Percentiles rank a stretch among this genome's conserved stretches.
Conservation (phyloP, 1,140 invertebrate species). For the Phymorhynchus buccinoides region DNA sequence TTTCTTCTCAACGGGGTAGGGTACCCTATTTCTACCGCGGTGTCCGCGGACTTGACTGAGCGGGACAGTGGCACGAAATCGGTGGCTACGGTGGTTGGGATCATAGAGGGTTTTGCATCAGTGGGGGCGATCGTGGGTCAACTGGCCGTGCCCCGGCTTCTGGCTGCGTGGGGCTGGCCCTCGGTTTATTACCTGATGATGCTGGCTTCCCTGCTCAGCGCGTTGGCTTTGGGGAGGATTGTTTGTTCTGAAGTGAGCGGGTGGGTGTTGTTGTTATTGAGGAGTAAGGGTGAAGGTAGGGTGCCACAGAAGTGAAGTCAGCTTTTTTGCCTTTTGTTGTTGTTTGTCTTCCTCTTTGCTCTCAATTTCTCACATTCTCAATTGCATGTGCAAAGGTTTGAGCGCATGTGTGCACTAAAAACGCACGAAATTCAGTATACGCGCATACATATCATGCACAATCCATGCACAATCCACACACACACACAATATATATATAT, state of each 20-base stretch:
- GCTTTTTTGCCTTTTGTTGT: no score
- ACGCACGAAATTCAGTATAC: no score
- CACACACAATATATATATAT: no score
- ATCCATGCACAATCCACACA: no score
- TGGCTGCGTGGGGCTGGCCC: slow-evolving; percentile 72
- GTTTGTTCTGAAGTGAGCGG: slow-evolving; percentile 58
- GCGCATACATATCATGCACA: no score
- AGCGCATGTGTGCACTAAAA: no score
- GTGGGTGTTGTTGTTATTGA: no score
- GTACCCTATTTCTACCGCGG: slow-evolving; percentile 74
- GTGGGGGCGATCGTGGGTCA: slow-evolving; percentile 75
- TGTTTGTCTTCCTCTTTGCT: no score
- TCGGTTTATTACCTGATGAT: slow-evolving; percentile 75
- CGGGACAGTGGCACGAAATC: slow-evolving; percentile 68
- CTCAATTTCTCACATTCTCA: no score
- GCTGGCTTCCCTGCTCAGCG: slow-evolving; percentile 64
- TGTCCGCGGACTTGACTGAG: slow-evolving; percentile 73
- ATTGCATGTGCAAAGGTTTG: no score
- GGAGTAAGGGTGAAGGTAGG: no score
- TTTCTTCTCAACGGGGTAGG: slow-evolving; percentile 75
- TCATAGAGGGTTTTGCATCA: slow-evolving; percentile 75
- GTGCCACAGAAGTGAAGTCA: no score
- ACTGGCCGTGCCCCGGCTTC: slow-evolving; percentile 70
- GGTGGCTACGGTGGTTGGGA: slow-evolving; percentile 75
- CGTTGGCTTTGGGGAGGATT: slow-evolving; percentile 59